phyloP scores from a whole-genome alignment of 2,888 invertebrate genomes.

The Pheosia gnoma region DNA sequence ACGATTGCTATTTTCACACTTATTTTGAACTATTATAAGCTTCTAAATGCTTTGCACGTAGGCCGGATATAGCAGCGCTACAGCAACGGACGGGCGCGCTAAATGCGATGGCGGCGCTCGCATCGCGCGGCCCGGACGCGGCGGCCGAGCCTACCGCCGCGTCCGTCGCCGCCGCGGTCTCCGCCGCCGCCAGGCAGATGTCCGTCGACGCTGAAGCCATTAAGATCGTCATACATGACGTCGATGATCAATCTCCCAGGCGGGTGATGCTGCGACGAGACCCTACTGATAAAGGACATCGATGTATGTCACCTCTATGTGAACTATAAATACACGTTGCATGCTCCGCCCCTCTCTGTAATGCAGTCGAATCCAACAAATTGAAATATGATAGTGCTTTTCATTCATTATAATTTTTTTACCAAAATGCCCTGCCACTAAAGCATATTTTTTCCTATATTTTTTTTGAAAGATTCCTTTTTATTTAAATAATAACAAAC shows the following conservation, averaged over 20 bases:
- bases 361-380: too few relatives aligned
- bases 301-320: slow-evolving; percentile 86
- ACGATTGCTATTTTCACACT: too few relatives aligned
- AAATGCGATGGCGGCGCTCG: slow-evolving; percentile 71
- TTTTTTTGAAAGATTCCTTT: too few relatives aligned
- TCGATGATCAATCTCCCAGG: slow-evolving; percentile 91
- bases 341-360: too few relatives aligned
- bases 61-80: slow-evolving; percentile 89
- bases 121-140: slow-evolving; percentile 65
- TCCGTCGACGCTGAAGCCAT: slow-evolving; percentile 96
- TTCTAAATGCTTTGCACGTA: slow-evolving; percentile 49
- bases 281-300: slow-evolving; percentile 92
- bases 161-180: slow-evolving; percentile 74
- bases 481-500: too few relatives aligned
- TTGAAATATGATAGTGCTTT: too few relatives aligned
- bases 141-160: slow-evolving; percentile 63
- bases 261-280: slow-evolving; percentile 90
- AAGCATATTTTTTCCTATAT: too few relatives aligned
- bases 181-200: slow-evolving; percentile 89
- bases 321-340: background rate
- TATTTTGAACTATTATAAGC: too few relatives aligned
- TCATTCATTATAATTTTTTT: too few relatives aligned
- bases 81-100: slow-evolving; percentile 85
- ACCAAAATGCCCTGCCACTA: too few relatives aligned
- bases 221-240: slow-evolving; percentile 96